Conservation (phyloP, 2,888 invertebrate species). For the Psococerastis gibbosa region DNA sequence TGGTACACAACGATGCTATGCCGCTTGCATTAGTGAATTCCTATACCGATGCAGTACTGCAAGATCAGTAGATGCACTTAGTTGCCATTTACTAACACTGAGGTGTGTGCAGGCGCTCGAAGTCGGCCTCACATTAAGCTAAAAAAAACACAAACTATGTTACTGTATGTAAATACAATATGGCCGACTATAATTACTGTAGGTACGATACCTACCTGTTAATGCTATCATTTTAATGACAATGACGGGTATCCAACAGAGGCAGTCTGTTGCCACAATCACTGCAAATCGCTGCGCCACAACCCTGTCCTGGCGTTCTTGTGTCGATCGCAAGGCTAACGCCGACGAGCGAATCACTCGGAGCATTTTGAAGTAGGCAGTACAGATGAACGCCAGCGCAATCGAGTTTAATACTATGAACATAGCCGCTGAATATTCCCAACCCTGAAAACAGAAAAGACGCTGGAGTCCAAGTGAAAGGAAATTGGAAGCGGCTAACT, state of each 20-base stretch:
- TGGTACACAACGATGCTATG: too few relatives aligned
- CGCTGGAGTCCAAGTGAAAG: too few relatives aligned
- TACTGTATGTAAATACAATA: too few relatives aligned
- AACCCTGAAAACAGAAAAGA: conserved; percentile 28
- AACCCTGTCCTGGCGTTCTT: conserved; percentile 34
- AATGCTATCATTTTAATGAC: conserved; percentile 35
- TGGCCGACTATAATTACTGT: conserved; percentile 7
- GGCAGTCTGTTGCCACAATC: conserved; percentile 37
- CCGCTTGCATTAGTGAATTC: too few relatives aligned
- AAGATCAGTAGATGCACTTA: too few relatives aligned
- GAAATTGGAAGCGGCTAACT: too few relatives aligned
- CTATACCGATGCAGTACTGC: too few relatives aligned
- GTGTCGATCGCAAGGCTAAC: conserved; percentile 35
- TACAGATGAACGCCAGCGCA: conserved; percentile 35
- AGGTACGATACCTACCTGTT: conserved; percentile 27
- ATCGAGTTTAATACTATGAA: conserved; percentile 35
- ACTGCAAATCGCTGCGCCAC: conserved; percentile 38
- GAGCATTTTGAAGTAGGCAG: conserved; percentile 37
- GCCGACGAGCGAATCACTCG: conserved; percentile 35
- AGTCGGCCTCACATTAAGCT: too few relatives aligned
- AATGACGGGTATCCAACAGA: conserved; percentile 41
- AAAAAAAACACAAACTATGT: too few relatives aligned
- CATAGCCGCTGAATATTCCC: conserved; percentile 38
- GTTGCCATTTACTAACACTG: too few relatives aligned
- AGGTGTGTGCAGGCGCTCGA: too few relatives aligned